These are phyloP conservation scores for Rhagologus leucostigma DNA, from an alignment of 2,113 vertebrate species.

Conservation along the genomic window DNA sequence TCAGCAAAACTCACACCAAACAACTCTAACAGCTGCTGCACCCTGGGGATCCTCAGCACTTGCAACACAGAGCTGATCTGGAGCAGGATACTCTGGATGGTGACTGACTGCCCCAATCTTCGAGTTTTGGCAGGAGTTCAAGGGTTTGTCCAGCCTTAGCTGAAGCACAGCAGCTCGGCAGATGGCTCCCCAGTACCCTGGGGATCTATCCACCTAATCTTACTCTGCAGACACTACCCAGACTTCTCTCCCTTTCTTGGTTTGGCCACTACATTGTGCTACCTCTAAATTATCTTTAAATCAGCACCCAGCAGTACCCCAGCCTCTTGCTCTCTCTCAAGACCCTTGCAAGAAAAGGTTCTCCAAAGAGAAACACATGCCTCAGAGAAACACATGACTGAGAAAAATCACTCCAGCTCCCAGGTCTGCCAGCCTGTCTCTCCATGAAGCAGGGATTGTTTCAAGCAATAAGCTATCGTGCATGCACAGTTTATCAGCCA, in stretches of 20 bases:
- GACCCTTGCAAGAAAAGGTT: neutral
- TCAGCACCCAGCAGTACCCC: neutral
- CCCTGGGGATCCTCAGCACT: neutral
- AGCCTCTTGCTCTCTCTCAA: neutral
- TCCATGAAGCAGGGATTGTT: neutral
- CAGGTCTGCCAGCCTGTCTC: neutral
- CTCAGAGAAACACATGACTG: neutral
- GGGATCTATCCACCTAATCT: neutral
- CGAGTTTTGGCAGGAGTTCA: neutral
- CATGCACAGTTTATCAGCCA: neutral
- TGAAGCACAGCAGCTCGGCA: neutral
- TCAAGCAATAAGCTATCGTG: neutral
- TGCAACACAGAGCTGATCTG: fast-evolving
- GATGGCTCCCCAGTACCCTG: neutral
- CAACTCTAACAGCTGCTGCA: neutral
- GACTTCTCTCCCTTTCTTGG: neutral
- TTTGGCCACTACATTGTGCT: neutral
- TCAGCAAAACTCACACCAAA: neutral
- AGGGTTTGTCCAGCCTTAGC: neutral
- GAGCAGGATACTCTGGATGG: neutral
- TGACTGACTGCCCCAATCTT: neutral
- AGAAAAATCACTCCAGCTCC: neutral
- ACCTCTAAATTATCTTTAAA: neutral
- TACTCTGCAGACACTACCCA: neutral
- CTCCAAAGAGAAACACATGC: neutral